Percentiles rank a stretch among this genome's conserved stretches.
Evolutionary conservation across 2,797 vertebrate species (phyloP).

Genomic region (Eleutherodactylus coqui): DNA sequence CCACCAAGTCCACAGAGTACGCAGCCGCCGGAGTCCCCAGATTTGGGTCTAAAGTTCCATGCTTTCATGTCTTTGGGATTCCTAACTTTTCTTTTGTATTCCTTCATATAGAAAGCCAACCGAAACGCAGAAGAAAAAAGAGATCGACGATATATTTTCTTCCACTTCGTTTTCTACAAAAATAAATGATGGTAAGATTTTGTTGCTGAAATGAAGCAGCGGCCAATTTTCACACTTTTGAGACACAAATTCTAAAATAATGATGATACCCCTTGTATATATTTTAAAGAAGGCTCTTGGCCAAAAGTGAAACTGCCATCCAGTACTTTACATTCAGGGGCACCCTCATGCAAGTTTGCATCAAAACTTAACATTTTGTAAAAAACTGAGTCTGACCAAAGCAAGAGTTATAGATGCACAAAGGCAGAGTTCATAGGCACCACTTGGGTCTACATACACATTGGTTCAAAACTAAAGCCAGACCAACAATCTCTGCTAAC

Average conservation of each 20-base stretch:
- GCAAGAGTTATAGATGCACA: too few species aligned
- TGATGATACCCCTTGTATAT: not conserved
- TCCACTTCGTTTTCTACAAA: slow-evolving; percentile 86
- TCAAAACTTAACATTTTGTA: not conserved
- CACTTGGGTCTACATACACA: too few species aligned
- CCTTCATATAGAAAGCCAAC: slow-evolving; percentile 76
- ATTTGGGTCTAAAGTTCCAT: not conserved
- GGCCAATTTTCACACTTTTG: not conserved
- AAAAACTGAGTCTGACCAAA: too few species aligned
- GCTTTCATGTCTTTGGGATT: not conserved
- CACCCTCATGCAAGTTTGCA: not conserved
- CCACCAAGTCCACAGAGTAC: slow-evolving; percentile 78
- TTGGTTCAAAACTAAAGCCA: too few species aligned
- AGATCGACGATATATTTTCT: slow-evolving; percentile 79
- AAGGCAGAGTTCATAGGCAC: too few species aligned
- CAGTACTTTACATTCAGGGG: too few species aligned
- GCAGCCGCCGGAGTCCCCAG: slow-evolving; percentile 54
- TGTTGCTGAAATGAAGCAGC: too few species aligned
- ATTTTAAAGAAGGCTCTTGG: not conserved
- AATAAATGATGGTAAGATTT: slow-evolving; percentile 84
- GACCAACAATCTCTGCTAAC: too few species aligned
- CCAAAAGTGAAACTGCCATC: too few species aligned
- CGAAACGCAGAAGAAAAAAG: slow-evolving; percentile 83
- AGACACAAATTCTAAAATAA: not conserved
- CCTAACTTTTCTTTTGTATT: not conserved